Base-by-base conservation (phyloP, 1,140 invertebrate genomes). In the Drosophila ficusphila region DNA sequence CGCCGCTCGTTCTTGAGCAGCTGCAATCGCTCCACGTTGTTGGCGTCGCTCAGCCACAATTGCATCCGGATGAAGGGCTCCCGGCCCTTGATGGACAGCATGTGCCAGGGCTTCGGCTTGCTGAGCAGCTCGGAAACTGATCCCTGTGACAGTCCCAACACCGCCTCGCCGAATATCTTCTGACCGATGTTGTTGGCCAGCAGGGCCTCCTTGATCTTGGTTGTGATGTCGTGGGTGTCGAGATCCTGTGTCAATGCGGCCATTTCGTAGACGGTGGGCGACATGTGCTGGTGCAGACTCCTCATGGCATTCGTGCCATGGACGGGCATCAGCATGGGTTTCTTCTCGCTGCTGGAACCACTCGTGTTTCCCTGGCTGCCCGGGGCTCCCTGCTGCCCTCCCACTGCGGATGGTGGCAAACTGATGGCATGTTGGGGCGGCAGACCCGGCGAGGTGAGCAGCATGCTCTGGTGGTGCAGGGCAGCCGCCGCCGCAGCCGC, bases 51-150 rank as follows among this genome's bases (percentile, higher is more conserved):
- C 7, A 99, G 92, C 98, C 98, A 99, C 18, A 99, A 92, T 91
- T 99, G 98, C 98, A 99, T 99, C 61, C 98, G 94, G 64, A 99
- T 98, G 93, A 99, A 99, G 0, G 98, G 98, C 91, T 99, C 98
- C 23, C 98, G 93, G 0, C 98, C 98, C 92, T 99, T 99, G 90
- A 99, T 98, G 79, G 97, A 99, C 5, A 99, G 94, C 98, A 99
- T 99, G 89, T 99, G 97, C 98, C 98, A 99, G 0, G 98, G 98
- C 90, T 99, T 99, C 1, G 98, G 98, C 92, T 99, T 99, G 41
- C 98, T 99, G 0, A 99, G 93, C 11, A 99, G 92, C 92, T 99
- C 98, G 89, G 97, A 98, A 0, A 99, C 98, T 0, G 98, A 99
- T 12, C 98, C 98, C 92, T 99, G 98, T 2, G 97, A 99, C 9